Base-by-base conservation (phyloP, 2,888 invertebrate species). In the Aradus depressus region DNA sequence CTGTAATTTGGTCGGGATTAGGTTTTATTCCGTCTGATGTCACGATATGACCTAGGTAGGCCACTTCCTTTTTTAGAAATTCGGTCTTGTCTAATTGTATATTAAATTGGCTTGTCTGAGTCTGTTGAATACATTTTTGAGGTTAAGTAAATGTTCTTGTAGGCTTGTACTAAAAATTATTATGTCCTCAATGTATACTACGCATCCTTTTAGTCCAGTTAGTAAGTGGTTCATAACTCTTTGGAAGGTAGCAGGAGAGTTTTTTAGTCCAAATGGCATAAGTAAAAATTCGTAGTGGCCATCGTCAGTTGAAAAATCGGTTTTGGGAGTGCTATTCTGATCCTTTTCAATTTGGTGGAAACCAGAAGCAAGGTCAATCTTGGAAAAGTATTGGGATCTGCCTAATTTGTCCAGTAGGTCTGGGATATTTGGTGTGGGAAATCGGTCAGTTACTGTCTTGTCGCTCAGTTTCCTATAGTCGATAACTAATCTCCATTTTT, bases 121-220 rank as follows among this genome's bases (percentile, higher is more conserved):
- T 35, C 41, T 31, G 26, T 52, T 35, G 14, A 55, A 53, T 21
- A 55, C 38, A 32, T 42, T 22, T 10, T 21, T 39, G 22, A 55
- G n/a, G 10, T 26, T 21, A 3, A 19, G 19, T 12, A 50, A 23
- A 41, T 53, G 55, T 52, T 55, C 53, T 22, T 48, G 31, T 21
- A 52, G 34, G 2, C 38, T 44, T 8, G 42, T 35, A 21, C 37
- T 35, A 42, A 28, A 55, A 23, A 52, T 28, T 10, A 55, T 48
- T 3, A 55, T 42, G 32, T 55, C 55, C 28, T 55, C 47, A 22
- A 54, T 18, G 23, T 54, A 54, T 5, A 52, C 54, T 4, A 32
- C n/a, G 32, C n/a, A 3, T 14, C 16, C 16, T 3, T n/a, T n/a
- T 3, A 32, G 32, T 14, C 16, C 16, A 32, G 4, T 16, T 14